Conservation (phyloP, 2,797 vertebrate genomes). For the Pogonophryne albipinna region DNA sequence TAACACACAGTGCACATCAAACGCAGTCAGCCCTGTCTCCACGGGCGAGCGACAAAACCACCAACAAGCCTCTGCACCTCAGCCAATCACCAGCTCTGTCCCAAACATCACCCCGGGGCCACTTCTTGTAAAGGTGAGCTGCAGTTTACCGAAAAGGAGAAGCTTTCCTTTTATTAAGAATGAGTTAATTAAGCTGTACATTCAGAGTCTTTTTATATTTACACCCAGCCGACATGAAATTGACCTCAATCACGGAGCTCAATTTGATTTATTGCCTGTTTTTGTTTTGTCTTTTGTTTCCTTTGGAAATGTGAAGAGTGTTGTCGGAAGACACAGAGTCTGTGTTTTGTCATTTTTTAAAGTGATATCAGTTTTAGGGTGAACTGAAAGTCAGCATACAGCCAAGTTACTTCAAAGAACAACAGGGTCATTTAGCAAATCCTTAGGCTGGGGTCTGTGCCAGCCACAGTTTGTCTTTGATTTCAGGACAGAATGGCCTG, state of each 20-base stretch:
- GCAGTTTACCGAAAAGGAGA: neutral
- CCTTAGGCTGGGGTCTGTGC: slow-evolving; percentile 55
- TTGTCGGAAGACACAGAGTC: slow-evolving; percentile 44
- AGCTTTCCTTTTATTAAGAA: neutral
- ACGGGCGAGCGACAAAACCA: slow-evolving; percentile 80
- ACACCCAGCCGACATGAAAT: slow-evolving; percentile 32
- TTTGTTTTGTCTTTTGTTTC: slow-evolving; percentile 45
- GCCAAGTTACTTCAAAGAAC: slow-evolving; percentile 67
- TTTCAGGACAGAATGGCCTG: slow-evolving; percentile 61
- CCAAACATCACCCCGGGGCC: slow-evolving; percentile 83
- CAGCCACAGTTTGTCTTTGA: slow-evolving; percentile 71
- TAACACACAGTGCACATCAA: slow-evolving; percentile 82
- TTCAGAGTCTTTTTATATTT: slow-evolving; percentile 2
- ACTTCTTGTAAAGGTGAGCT: slow-evolving; percentile 91
- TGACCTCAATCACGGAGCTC: slow-evolving; percentile 34
- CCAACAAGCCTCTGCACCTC: slow-evolving; percentile 71
- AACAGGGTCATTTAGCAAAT: slow-evolving; percentile 54
- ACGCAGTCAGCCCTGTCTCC: slow-evolving; percentile 84
- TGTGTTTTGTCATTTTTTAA: slow-evolving; percentile 68
- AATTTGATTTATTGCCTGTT: slow-evolving; percentile 38
- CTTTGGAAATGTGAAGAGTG: slow-evolving; percentile 45
- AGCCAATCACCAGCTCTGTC: slow-evolving; percentile 67
- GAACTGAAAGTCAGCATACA: slow-evolving; percentile 43
- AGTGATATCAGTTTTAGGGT: slow-evolving; percentile 49
- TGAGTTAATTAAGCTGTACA: neutral